phyloP scores from a whole-genome alignment of 2,888 invertebrate genomes.

The Nudaria mundana region DNA sequence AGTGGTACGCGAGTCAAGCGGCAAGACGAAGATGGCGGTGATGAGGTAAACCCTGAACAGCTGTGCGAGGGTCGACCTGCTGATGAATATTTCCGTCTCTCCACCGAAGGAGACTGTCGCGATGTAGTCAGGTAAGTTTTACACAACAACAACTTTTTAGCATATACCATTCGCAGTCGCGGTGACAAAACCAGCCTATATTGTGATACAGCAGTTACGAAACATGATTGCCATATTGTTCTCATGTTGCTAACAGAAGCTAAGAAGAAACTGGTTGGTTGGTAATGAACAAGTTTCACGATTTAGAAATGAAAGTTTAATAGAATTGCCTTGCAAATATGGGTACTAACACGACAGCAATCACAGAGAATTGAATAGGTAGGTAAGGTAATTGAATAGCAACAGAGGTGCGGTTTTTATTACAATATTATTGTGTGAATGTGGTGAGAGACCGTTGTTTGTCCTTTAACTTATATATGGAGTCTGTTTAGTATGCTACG shows the following conservation, averaged over 20 bases:
- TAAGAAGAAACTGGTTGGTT: conserved; percentile 42
- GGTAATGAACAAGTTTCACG: conserved; percentile 36
- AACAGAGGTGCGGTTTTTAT: conserved; percentile 1
- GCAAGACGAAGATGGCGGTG: conserved; percentile 85
- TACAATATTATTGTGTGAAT: conserved; percentile 13
- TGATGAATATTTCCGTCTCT: conserved; percentile 94
- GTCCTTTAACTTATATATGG: conserved; percentile 29
- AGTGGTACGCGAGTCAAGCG: conserved; percentile 79
- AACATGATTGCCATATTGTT: conserved; percentile 32
- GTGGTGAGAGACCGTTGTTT: conserved; percentile 29
- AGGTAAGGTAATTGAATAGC: conserved; percentile 1
- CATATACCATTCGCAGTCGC: conserved; percentile 18
- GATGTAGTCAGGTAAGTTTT: conserved; percentile 92
- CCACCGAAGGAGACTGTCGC: conserved; percentile 92
- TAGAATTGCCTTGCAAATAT: conserved; percentile 31
- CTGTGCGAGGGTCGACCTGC: conserved; percentile 93
- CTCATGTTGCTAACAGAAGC: conserved; percentile 38
- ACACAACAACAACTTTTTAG: conserved; percentile 15
- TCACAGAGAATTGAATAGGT: conserved; percentile 8
- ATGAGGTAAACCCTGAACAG: conserved; percentile 87
- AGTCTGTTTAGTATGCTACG: conserved; percentile 54
- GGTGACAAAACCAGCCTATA: conserved; percentile 12
- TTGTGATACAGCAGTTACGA: conserved; percentile 23
- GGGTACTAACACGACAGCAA: conserved; percentile 3
- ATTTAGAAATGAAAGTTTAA: conserved; percentile 40